Evolutionary conservation across 2,113 vertebrate species (phyloP), one percentile per base, ranked within the genome.

Genomic region (Nycticryphes semicollaris): DNA sequence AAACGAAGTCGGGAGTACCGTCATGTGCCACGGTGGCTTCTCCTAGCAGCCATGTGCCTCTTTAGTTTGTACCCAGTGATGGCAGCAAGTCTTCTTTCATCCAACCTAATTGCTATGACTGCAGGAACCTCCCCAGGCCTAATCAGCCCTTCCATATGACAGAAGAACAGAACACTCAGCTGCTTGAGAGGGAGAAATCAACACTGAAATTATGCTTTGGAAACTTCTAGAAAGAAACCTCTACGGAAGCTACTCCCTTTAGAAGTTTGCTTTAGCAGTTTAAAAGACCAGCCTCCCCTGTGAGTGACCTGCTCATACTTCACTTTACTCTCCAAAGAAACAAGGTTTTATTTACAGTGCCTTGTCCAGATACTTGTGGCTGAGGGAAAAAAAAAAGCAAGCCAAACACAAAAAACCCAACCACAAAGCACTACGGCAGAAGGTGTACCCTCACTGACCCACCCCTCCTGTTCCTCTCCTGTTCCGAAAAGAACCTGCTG

Each of bases 21-120:
- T 31, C 50, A 22, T 6, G 1, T 4, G 15, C 11, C 4, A 0
- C 35, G 7, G 4, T 28, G 6, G 6, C 14, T 50, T 31, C n/a
- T 12, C 43, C 33, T 17, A 3, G 35, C 3, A 1, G 23, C 9
- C 14, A 1, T 0, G 0, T 8, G 10, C 54, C 3, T 10, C 24
- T 35, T 43, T 5, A 19, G 12, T 14, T 47, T 14, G 15, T 12
- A 8, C 8, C 3, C 28, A 24, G 6, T 1, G 4, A 5, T 12
- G 16, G 7, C 23, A 35, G 11, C 3, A 0, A 45, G 20, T 35
- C 14, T 57, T 47, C 43, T 23, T 21, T 13, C 7, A 8, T 39
- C 20, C 50, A 39, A 10, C 11, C 27, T 22, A 7, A n/a, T 0
- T 2, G 28, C 48, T 9, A 14, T 28, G 15, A 18, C 14, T 6